Base-by-base conservation (phyloP, 2,888 invertebrate genomes). In the Latrodectus elegans region DNA sequence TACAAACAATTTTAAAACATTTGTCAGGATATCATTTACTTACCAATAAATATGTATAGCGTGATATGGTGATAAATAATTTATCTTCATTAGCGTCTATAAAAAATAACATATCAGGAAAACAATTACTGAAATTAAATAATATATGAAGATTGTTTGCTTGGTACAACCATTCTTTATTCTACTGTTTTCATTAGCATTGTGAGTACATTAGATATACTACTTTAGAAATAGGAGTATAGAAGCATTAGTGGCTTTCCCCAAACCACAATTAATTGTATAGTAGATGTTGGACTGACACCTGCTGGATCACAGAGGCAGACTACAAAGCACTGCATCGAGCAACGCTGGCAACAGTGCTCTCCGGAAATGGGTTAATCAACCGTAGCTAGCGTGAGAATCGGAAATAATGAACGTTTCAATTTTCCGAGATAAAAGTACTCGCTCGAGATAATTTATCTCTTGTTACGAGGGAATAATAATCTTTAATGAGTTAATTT, bases 401-500 rank as follows among this genome's bases (percentile, higher is more conserved):
- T 80, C 51, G 52, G 80, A 80, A 80, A 80, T 80, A 72, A 80
- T 72, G 80, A 80, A 72, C 72, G 17, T 72, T 64, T 14, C 55
- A 12, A 11, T 68, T 22, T 17, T 26, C 26, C 15, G 22, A 60
- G 72, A 80, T 80, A 80, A 72, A 52, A 72, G 55, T 71, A 49
- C 14, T n/a, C n/a, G 38, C 12, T 12, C 17, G n/a, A 51, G 72
- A 64, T 80, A 72, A 79, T 80, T 80, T 60, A 60, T 60, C 60
- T 60, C n/a, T 60, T 60, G 14, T 60, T n/a, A 15, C 12, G n/a
- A 14, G 52, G 51, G 72, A 64, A 72, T 80, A 80, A 80, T 80
- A 72, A 80, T 71, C 70, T 65, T 80, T 52, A 80, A 80, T 80
- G 72, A 80, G 80, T 80, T 72, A 72, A 80, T 71, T 80, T 72